phyloP scores from a whole-genome alignment of 2,113 vertebrate species.

The Corythornis madagascariensis region DNA sequence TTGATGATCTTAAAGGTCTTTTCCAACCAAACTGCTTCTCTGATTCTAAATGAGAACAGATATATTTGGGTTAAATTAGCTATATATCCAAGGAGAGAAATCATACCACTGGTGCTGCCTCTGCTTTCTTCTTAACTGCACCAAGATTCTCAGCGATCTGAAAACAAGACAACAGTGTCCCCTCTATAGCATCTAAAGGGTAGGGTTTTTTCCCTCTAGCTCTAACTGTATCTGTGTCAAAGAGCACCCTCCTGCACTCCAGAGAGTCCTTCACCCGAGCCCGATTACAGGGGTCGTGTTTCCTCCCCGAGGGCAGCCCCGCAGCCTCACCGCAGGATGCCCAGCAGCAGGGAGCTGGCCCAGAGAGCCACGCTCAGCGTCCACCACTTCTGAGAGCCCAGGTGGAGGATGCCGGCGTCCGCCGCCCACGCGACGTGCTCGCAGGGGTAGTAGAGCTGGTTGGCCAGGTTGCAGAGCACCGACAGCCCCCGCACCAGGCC shows the following conservation, averaged over 20 bases:
- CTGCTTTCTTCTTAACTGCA: conserved; percentile 54
- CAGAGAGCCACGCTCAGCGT: conserved; percentile 82
- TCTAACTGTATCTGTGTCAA: accelerated
- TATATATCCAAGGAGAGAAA: background rate
- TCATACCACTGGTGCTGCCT: background rate
- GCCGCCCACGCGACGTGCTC: conserved; percentile 96
- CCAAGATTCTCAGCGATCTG: conserved; percentile 73
- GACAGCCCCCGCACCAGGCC: conserved; percentile 81
- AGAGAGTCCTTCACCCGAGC: accelerated
- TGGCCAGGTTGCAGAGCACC: conserved; percentile 85
- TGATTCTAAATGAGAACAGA: background rate
- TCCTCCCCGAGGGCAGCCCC: accelerated
- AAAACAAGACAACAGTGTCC: background rate
- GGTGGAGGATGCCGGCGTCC: conserved; percentile 77
- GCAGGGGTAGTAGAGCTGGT: conserved; percentile 96
- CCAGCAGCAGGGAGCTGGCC: conserved; percentile 86
- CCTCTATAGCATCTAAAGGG: background rate
- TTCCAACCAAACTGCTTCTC: background rate
- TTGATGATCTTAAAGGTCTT: background rate
- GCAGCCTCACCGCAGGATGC: conserved; percentile 80
- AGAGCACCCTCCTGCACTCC: accelerated
- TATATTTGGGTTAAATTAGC: too few species aligned
- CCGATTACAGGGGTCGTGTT: accelerated
- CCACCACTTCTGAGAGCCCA: conserved; percentile 87
- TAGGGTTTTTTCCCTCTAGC: accelerated